These are phyloP conservation scores for Amphiprion ocellaris DNA, from an alignment of 2,113 vertebrate species.

Conservation along the genomic window DNA sequence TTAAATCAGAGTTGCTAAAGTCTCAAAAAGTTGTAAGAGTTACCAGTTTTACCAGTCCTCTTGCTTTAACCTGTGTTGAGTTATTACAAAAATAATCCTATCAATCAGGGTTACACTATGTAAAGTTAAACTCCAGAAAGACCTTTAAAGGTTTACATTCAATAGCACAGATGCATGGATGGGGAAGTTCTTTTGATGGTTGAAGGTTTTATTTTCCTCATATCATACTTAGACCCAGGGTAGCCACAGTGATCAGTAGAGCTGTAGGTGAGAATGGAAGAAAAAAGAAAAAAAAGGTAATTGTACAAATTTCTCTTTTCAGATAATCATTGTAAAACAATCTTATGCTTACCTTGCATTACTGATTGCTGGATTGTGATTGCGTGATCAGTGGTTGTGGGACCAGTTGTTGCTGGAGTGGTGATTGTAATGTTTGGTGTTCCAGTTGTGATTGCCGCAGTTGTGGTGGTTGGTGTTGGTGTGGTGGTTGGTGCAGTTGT, in stretches of 20 bases:
- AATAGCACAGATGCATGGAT: neutral
- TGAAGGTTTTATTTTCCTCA: constrained; percentile 22
- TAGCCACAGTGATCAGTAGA: constrained; percentile 47
- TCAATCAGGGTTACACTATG: neutral
- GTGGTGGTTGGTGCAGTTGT: no score
- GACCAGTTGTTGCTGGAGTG: fast-evolving
- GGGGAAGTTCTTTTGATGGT: neutral
- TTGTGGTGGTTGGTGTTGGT: no score
- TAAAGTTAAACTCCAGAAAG: neutral
- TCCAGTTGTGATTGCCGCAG: no score
- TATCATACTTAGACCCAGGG: constrained; percentile 40
- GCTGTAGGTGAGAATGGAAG: constrained; percentile 18
- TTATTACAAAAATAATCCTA: neutral
- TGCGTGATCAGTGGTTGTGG: neutral
- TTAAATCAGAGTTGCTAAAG: neutral
- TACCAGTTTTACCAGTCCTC: neutral
- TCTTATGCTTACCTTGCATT: constrained; percentile 44
- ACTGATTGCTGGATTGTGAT: constrained; percentile 48
- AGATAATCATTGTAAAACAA: neutral
- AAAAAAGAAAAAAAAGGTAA: neutral
- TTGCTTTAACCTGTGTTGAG: neutral
- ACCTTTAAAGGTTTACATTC: neutral
- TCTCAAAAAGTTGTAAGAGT: neutral
- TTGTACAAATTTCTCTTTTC: neutral
- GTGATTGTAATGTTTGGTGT: neutral